These are phyloP conservation scores for Eleginops maclovinus DNA, from an alignment of 2,113 vertebrate species.

Conservation along the genomic window DNA sequence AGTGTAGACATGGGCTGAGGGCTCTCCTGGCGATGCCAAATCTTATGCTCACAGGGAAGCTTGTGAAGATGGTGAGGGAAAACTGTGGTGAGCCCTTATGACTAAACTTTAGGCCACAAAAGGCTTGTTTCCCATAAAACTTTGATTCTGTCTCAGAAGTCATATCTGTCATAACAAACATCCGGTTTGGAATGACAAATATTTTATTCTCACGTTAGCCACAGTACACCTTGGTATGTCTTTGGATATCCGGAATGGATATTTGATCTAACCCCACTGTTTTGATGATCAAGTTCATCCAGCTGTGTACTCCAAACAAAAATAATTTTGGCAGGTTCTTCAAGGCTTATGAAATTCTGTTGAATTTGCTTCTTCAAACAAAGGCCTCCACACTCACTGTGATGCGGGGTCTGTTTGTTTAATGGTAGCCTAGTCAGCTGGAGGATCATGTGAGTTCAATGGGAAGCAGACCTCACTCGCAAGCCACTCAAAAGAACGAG, in stretches of 20 bases:
- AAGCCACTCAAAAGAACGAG: neutral
- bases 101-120: slow-evolving; percentile 13
- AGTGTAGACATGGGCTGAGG: slow-evolving; percentile 72
- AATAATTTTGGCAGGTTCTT: slow-evolving; percentile 30
- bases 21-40: slow-evolving; percentile 59
- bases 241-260: slow-evolving; percentile 6
- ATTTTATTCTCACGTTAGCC: neutral
- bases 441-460: slow-evolving; percentile 10
- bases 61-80: neutral
- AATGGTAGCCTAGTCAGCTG: slow-evolving; percentile 27
- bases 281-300: slow-evolving; percentile 24
- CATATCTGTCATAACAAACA: slow-evolving; percentile 3
- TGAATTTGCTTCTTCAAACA: slow-evolving; percentile 54
- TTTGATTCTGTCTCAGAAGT: neutral
- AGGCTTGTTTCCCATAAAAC: neutral
- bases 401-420: slow-evolving; percentile 44
- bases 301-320: slow-evolving; percentile 53
- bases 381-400: slow-evolving; percentile 6
- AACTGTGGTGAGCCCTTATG: neutral
- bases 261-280: slow-evolving; percentile 30
- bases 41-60: slow-evolving; percentile 29
- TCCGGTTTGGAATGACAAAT: slow-evolving; percentile 6
- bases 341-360: slow-evolving; percentile 37
- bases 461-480: neutral
- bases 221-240: neutral